Evolutionary conservation across 2,797 vertebrate species (phyloP).

Genomic region (Margarornis squamiger): DNA sequence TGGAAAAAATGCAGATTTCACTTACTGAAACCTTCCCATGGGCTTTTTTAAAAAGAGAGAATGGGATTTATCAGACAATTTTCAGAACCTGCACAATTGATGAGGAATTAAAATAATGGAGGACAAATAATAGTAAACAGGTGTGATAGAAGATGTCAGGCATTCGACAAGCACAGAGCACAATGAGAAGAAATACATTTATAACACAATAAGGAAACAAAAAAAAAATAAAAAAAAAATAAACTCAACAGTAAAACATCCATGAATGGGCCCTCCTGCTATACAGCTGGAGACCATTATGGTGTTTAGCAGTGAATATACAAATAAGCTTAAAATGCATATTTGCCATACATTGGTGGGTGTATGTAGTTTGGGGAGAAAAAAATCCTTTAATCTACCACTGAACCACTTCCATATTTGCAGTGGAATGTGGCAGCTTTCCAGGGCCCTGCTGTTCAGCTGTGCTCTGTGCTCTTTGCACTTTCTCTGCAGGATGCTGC

Average conservation of each 20-base stretch:
- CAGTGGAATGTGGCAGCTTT: not conserved
- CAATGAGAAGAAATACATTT: constrained; percentile 38
- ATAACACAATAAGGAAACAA: constrained; percentile 13
- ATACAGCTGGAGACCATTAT: constrained; percentile 63
- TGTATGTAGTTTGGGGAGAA: not conserved
- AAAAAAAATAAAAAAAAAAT: not conserved
- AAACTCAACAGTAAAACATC: constrained; percentile 45
- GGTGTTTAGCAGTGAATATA: constrained; percentile 3
- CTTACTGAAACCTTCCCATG: constrained; percentile 39
- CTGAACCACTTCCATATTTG: not conserved
- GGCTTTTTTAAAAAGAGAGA: constrained; percentile 45
- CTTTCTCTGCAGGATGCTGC: rapidly evolving
- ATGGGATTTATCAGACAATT: constrained; percentile 57
- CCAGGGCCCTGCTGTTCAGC: not conserved
- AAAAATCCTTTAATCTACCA: constrained; percentile 1
- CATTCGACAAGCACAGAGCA: not conserved
- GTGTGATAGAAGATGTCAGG: constrained; percentile 44
- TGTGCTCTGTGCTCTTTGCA: not conserved
- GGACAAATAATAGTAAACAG: constrained; percentile 67
- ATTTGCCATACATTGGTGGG: constrained; percentile 5
- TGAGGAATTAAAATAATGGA: constrained; percentile 67
- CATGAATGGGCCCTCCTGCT: constrained; percentile 21
- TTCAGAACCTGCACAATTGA: constrained; percentile 58
- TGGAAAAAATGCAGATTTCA: constrained; percentile 60
- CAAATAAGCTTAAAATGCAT: constrained; percentile 51